A percentile compares a stretch with the other conserved stretches of the same genome.
These are phyloP conservation scores for Caranx ignobilis DNA, from an alignment of 2,113 vertebrate species.

Conservation along the genomic window DNA sequence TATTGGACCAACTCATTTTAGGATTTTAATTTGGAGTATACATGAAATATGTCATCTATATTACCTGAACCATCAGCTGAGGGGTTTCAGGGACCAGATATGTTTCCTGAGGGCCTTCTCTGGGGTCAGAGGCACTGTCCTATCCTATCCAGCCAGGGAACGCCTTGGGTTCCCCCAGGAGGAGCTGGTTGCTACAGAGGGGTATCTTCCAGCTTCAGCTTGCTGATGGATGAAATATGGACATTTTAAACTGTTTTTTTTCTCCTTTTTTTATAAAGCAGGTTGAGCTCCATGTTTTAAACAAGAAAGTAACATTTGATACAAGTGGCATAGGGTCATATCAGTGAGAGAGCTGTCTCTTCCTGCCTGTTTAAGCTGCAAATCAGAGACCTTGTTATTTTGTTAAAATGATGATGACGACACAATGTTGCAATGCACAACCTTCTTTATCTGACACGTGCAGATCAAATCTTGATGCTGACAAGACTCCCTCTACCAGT, in stretches of 20 bases:
- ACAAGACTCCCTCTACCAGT: neutral
- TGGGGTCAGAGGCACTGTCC: too few species aligned
- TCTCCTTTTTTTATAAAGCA: too few species aligned
- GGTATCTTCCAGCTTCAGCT: too few species aligned
- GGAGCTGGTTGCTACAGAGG: too few species aligned
- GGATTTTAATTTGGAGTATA: neutral
- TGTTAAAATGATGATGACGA: slow-evolving; percentile 11
- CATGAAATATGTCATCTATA: neutral
- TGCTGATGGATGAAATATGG: neutral
- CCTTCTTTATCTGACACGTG: slow-evolving; percentile 22
- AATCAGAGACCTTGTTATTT: slow-evolving; percentile 6
- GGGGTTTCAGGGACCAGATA: too few species aligned
- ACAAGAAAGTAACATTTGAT: neutral
- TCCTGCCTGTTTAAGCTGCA: slow-evolving; percentile 6
- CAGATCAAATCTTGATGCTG: slow-evolving; percentile 18
- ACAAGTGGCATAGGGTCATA: neutral
- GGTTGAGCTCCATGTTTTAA: neutral
- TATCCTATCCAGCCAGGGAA: too few species aligned
- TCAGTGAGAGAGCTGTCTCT: neutral
- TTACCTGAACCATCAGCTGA: too few species aligned
- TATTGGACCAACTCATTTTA: neutral
- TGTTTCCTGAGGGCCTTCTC: too few species aligned
- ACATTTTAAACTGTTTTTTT: neutral
- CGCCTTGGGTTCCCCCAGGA: too few species aligned
- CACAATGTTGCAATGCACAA: neutral